Evolutionary conservation across 1,140 invertebrate genomes (phyloP).

Genomic region (Nylanderia fulva): DNA sequence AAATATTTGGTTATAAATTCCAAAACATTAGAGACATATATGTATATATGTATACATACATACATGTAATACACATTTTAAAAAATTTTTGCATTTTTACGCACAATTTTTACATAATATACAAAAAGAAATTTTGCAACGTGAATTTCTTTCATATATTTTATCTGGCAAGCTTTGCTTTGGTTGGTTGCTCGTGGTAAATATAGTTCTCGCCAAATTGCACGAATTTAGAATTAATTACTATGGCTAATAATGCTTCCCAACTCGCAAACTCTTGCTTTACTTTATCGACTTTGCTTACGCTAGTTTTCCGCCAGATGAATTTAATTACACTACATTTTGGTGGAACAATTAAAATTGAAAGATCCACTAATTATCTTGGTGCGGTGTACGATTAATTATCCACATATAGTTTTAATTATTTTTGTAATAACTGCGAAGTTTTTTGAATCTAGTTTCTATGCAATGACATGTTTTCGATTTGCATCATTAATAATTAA

Average conservation of each 20-base stretch:
- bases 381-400: conserved; percentile 17
- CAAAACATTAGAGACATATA: no score
- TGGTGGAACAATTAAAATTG: conserved; percentile 50
- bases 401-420: neutral
- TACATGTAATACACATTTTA: no score
- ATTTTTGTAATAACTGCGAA: neutral
- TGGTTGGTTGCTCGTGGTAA: neutral
- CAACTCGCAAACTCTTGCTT: neutral
- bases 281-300: neutral
- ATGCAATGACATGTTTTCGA: conserved; percentile 24
- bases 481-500: neutral
- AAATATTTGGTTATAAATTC: neutral
- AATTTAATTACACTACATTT: conserved; percentile 46
- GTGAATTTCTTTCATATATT: neutral
- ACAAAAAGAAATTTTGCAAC: neutral
- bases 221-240: conserved; percentile 48
- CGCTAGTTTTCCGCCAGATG: conserved; percentile 27
- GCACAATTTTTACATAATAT: no score
- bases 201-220: neutral
- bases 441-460: neutral
- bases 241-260: conserved; percentile 37
- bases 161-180: neutral
- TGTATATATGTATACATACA: no score
- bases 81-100: neutral
- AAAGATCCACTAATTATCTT: conserved; percentile 34